These are phyloP conservation scores for Enteromius mattozi DNA, from an alignment of 2,797 vertebrate species.

Conservation along the genomic window DNA sequence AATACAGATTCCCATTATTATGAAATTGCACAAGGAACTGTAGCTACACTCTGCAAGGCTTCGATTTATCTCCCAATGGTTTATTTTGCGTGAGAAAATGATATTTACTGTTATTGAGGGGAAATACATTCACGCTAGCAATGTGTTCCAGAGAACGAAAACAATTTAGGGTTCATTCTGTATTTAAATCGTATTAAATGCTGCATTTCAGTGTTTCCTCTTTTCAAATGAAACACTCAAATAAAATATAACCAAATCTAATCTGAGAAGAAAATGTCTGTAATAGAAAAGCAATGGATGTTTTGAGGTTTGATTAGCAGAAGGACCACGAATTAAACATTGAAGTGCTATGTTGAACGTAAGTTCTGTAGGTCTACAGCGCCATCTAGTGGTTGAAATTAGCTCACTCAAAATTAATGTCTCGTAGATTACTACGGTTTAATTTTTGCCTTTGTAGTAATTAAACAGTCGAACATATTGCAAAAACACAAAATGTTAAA, in stretches of 20 bases:
- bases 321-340: not conserved
- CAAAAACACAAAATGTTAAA: not conserved
- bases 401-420: not conserved
- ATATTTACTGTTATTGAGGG: constrained; percentile 41
- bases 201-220: constrained; percentile 9
- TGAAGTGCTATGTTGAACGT: not conserved
- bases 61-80: constrained; percentile 14
- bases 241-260: constrained; percentile 11
- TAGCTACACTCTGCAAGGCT: constrained; percentile 20
- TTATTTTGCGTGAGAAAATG: constrained; percentile 22
- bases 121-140: constrained; percentile 5
- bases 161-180: constrained; percentile 13
- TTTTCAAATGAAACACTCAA: constrained; percentile 9
- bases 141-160: constrained; percentile 5
- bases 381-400: constrained; percentile 60
- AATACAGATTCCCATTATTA: constrained; percentile 24
- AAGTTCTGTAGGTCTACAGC: constrained; percentile 40
- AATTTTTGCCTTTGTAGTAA: not conserved
- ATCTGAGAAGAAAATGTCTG: not conserved
- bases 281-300: constrained; percentile 12
- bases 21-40: constrained; percentile 23
- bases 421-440: not conserved
- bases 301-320: not conserved
- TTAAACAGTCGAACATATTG: not conserved
- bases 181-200: constrained; percentile 31